Evolutionary conservation across 2,888 invertebrate genomes (phyloP).

Genomic region (Xanthorhoe spadicearia): DNA sequence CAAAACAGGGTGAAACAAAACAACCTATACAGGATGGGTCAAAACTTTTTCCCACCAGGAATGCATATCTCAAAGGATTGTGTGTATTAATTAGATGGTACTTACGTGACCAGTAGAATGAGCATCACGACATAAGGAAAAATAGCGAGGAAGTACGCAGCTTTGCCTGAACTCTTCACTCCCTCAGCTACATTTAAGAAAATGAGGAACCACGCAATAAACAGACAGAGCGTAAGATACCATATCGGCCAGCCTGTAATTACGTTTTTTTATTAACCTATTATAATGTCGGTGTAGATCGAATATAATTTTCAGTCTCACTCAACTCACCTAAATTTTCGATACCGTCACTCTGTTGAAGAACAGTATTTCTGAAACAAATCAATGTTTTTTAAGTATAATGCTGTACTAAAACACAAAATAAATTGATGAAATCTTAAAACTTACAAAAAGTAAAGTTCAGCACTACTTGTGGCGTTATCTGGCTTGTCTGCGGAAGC

Average conservation of each 20-base stretch:
- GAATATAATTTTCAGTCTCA: neutral
- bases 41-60: too few relatives aligned
- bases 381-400: neutral
- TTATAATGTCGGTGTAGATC: too few relatives aligned
- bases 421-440: neutral
- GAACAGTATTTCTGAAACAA: conserved; percentile 66
- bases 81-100: conserved; percentile 17
- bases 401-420: neutral
- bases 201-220: conserved; percentile 88
- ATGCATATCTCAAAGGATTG: too few relatives aligned
- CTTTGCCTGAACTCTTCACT: conserved; percentile 92
- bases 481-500: conserved; percentile 41
- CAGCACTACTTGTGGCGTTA: conserved; percentile 82
- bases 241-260: conserved; percentile 86
- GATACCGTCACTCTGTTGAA: conserved; percentile 70
- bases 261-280: neutral
- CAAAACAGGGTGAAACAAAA: too few relatives aligned
- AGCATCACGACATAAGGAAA: conserved; percentile 93
- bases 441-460: conserved; percentile 85
- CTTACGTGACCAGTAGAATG: conserved; percentile 87
- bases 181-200: conserved; percentile 89
- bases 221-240: conserved; percentile 87
- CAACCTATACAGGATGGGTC: too few relatives aligned
- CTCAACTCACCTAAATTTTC: conserved; percentile 69
- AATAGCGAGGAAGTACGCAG: conserved; percentile 94